A percentile compares a stretch with the other conserved stretches of the same genome.
Conservation (phyloP, 2,797 vertebrate genomes). For the Meda fulgida region DNA sequence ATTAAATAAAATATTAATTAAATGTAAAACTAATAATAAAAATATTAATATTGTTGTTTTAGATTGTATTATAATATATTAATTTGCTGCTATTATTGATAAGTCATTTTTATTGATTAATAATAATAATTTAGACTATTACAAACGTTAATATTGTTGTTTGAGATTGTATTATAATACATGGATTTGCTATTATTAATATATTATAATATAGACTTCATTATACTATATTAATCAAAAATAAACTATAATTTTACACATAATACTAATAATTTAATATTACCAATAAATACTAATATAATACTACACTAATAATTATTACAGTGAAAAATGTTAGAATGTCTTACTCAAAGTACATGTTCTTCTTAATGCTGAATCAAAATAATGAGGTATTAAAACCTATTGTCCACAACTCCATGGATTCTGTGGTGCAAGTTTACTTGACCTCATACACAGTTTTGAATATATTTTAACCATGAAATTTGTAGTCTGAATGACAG, state of each 20-base stretch:
- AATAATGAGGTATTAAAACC: neutral
- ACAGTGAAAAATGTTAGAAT: too few species aligned
- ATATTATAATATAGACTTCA: neutral
- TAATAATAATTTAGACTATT: neutral
- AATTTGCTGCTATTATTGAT: neutral
- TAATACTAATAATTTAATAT: neutral
- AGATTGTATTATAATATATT: neutral
- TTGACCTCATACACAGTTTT: neutral
- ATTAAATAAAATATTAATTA: neutral
- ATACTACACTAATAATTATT: neutral
- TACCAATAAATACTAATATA: neutral
- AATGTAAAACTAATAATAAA: neutral
- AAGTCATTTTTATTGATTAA: neutral
- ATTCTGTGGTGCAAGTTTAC: neutral
- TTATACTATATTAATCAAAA: neutral
- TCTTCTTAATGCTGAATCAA: too few species aligned
- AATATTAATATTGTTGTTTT: neutral
- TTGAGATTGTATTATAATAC: neutral
- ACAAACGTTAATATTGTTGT: neutral
- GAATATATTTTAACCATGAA: neutral
- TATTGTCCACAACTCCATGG: too few species aligned
- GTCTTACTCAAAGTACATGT: too few species aligned
- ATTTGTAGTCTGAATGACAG: neutral
- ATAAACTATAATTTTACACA: neutral
- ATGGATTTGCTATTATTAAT: neutral